A percentile compares a stretch with the other conserved stretches of the same genome.
Evolutionary conservation across 30 jellyfish, hydroid and myxozoan genomes (phyloP).

Genomic region (Chironex yamaguchii): DNA sequence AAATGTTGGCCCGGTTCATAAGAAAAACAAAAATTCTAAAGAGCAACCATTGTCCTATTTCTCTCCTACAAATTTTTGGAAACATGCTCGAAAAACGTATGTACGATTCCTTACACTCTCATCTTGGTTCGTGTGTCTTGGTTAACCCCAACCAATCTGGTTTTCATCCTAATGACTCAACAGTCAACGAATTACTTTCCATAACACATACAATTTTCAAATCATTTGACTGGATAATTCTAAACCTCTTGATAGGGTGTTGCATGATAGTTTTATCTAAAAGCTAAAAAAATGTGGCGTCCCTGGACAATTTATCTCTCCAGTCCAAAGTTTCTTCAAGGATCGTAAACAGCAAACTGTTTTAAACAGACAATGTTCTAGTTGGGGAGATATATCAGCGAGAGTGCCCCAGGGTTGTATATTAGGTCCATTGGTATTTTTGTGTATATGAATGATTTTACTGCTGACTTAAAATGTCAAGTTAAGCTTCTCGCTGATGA

Average conservation of each 20-base stretch:
- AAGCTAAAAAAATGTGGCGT: constrained; percentile 29
- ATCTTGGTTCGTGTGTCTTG: constrained; percentile 24
- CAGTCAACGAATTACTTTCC: neutral
- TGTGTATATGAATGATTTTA: no score
- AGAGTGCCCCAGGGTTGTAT: neutral
- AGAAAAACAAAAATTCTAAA: no score
- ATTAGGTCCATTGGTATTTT: neutral
- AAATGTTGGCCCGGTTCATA: no score
- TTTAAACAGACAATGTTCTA: neutral
- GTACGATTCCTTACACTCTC: constrained; percentile 48
- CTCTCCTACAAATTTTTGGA: constrained; percentile 29
- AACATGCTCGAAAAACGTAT: constrained; percentile 36
- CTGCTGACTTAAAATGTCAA: neutral
- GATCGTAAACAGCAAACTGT: constrained; percentile 11
- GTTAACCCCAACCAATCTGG: constrained; percentile 36
- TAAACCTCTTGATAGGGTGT: constrained; percentile 17
- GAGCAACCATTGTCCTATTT: constrained; percentile 23
- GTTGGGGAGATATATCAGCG: neutral
- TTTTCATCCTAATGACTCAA: neutral
- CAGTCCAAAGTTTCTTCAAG: constrained; percentile 21
- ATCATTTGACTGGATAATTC: neutral
- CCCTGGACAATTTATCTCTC: constrained; percentile 28
- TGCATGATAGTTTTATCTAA: constrained; percentile 20
- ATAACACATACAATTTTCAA: constrained; percentile 28
- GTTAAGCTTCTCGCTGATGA: neutral